These are phyloP conservation scores for Pseudopleuronectes americanus DNA, from an alignment of 2,797 vertebrate genomes.

Conservation along the genomic window DNA sequence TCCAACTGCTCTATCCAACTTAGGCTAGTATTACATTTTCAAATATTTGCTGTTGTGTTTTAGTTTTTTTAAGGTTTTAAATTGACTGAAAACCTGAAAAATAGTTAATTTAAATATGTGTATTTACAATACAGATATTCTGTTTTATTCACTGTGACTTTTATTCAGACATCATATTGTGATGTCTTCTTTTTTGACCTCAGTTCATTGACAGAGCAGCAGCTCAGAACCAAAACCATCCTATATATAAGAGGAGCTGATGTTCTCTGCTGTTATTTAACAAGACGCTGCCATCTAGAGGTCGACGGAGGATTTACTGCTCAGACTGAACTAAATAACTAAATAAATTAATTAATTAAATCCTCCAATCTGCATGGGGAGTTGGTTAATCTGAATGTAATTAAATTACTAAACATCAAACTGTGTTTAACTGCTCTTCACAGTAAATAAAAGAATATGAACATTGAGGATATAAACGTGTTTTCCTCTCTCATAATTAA, in stretches of 20 bases:
- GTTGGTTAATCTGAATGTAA: too few relatives aligned
- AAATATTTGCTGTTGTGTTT: neutral
- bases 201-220: neutral
- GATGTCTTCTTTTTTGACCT: neutral
- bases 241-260: too few relatives aligned
- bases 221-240: conserved; percentile 9
- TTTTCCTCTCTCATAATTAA: too few relatives aligned
- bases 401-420: too few relatives aligned
- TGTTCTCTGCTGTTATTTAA: neutral
- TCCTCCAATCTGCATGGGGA: too few relatives aligned
- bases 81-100: too few relatives aligned
- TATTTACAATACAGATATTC: neutral
- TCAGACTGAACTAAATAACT: neutral
- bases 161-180: neutral
- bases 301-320: neutral
- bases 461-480: too few relatives aligned
- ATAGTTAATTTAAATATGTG: too few relatives aligned
- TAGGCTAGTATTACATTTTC: too few relatives aligned
- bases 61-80: neutral
- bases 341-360: neutral
- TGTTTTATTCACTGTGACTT: neutral
- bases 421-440: too few relatives aligned
- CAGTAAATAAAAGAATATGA: too few relatives aligned
- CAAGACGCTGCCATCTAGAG: conserved; percentile 60
- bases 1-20: neutral